Base-by-base conservation (phyloP, 2,113 vertebrate species). In the Brevimyrus niger region DNA sequence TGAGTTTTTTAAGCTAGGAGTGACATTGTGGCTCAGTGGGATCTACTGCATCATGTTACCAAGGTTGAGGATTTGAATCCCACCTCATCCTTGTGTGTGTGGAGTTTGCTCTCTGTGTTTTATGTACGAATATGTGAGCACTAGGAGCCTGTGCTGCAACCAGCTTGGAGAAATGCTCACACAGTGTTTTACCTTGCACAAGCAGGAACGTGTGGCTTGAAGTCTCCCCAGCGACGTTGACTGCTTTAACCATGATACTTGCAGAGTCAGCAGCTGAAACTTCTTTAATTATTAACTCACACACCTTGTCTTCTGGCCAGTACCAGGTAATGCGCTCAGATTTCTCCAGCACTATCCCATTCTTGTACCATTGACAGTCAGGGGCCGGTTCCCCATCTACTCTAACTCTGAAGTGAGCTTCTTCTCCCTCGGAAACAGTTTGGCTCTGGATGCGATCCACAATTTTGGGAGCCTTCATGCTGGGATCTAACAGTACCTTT, bases 311-410 rank as follows among this genome's bases (percentile, higher is more conserved):
- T 92, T 99, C 98, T 0, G 98, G 98, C 98, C 98, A 99, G 92
- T 94, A 98, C 97, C 98, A 99, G 92, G 97, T 97, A 27, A 99
- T 92, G 8, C 97, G 96, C 17, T 99, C 97, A 0, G 97, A 95
- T 53, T 98, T 97, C 92, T 99, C 98, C 88, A 99, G 94, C 90
- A 97, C 96, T n/a, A 99, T 94, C 0, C 98, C 98, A 1, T 99
- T 99, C 94, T 97, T 99, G 91, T 98, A 99, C 98, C 98, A 99
- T 58, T 97, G 97, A 91, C 98, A 99, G 92, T 97, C 97, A n/a
- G 98, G 98, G 17, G 98, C 97, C 58, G 98, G 98, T 94, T 95
- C 97, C 48, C 98, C 98, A 0, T 97, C 95, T 0, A 99, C 98
- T 92, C 97, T 94, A 82, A 98, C 97, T 88, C 96, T 95, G 92